These are phyloP conservation scores for Megaptera novaeangliae DNA, from an alignment of 2,113 vertebrate genomes.

Conservation along the genomic window DNA sequence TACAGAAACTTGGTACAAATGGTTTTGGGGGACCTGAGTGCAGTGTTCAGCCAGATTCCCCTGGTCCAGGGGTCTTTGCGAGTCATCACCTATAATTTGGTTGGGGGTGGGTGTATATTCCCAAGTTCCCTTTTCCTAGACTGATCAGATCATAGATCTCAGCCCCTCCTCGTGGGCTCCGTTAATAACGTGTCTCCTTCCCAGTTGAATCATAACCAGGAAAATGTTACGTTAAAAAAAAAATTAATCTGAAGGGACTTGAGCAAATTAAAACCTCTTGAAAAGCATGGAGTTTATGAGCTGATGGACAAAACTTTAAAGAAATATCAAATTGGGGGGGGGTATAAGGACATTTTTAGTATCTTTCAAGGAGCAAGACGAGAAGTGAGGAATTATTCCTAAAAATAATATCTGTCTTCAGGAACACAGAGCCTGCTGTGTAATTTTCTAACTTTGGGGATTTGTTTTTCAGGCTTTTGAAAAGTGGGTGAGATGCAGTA, in stretches of 20 bases:
- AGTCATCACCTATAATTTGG: background rate
- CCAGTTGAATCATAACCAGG: background rate
- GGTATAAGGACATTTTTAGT: slow-evolving; percentile 41
- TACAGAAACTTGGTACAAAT: background rate
- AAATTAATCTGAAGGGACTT: slow-evolving; percentile 12
- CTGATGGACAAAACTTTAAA: background rate
- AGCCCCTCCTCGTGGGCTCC: background rate
- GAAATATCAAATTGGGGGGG: background rate
- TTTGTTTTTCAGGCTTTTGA: slow-evolving; percentile 65
- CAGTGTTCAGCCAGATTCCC: background rate
- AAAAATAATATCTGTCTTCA: slow-evolving; percentile 71
- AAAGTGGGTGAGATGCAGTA: background rate
- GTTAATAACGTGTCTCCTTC: slow-evolving; percentile 24
- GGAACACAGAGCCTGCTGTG: slow-evolving; percentile 63
- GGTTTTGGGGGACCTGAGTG: background rate
- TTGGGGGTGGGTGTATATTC: background rate
- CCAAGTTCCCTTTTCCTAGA: background rate
- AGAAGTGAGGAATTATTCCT: slow-evolving; percentile 50
- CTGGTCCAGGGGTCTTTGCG: background rate
- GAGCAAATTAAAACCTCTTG: slow-evolving; percentile 42
- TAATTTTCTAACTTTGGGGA: slow-evolving; percentile 66
- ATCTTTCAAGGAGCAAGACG: slow-evolving; percentile 10
- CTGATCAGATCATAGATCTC: background rate
- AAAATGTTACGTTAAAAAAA: slow-evolving; percentile 22
- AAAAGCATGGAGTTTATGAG: slow-evolving; percentile 27